These are phyloP conservation scores for Trichechus manatus DNA, from an alignment of 2,113 vertebrate species.

Conservation along the genomic window DNA sequence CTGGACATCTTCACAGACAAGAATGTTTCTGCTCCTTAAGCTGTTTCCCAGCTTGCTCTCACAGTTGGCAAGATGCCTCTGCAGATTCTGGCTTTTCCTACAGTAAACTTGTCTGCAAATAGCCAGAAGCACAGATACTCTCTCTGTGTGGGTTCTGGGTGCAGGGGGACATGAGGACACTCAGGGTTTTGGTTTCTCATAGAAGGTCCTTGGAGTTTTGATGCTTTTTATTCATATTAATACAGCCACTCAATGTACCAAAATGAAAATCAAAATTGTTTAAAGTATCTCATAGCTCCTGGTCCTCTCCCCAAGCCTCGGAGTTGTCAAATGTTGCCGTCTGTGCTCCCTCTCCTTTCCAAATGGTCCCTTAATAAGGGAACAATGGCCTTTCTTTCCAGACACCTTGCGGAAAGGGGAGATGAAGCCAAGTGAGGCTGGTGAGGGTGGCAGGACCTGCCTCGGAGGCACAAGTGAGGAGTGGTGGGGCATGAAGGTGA, in stretches of 20 bases:
- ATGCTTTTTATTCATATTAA: not conserved
- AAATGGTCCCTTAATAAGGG: not conserved
- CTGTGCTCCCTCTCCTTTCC: not conserved
- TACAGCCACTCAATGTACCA: not conserved
- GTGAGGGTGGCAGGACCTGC: not conserved
- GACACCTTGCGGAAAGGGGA: conserved; percentile 8
- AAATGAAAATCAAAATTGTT: not conserved
- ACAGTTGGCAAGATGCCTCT: conserved; percentile 34
- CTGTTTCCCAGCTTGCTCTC: conserved; percentile 78
- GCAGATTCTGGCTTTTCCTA: conserved; percentile 39
- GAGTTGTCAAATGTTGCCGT: not conserved
- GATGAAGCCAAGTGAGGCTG: not conserved
- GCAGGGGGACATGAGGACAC: not conserved
- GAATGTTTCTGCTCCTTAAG: conserved; percentile 60
- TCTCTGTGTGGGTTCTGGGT: not conserved
- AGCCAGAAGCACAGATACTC: not conserved
- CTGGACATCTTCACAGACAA: conserved; percentile 72
- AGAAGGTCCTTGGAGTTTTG: not conserved
- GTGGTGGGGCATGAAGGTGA: not conserved
- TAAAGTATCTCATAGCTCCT: not conserved
- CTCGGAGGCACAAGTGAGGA: not conserved
- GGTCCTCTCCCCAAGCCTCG: not conserved
- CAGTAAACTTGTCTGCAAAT: not conserved
- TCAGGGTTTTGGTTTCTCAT: not conserved
- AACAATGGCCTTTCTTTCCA: conserved; percentile 33